Percentiles rank a stretch among this genome's conserved stretches.
These are phyloP conservation scores for Drosophila mulleri DNA, from an alignment of 2,888 invertebrate genomes.

Conservation along the genomic window DNA sequence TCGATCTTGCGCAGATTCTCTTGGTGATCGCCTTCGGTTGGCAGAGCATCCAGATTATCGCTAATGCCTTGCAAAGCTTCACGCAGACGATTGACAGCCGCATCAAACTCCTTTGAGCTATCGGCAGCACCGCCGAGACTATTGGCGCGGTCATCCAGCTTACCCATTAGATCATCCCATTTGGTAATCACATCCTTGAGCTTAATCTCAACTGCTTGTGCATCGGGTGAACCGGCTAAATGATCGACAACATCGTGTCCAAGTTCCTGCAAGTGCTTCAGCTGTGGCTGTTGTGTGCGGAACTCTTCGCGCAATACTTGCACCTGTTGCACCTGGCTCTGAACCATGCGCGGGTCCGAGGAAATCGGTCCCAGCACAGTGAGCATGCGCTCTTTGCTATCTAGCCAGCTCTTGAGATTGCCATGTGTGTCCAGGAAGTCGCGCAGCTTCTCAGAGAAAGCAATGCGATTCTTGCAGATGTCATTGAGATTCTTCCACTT, in stretches of 20 bases:
- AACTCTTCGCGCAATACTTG: slow-evolving; percentile 98
- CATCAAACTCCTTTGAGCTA: slow-evolving; percentile 96
- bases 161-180: slow-evolving; percentile 93
- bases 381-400: slow-evolving; percentile 97
- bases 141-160: slow-evolving; percentile 94
- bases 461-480: slow-evolving; percentile 89
- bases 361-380: slow-evolving; percentile 97
- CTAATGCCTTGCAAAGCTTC: slow-evolving; percentile 95
- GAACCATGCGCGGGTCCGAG: slow-evolving; percentile 97
- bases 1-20: slow-evolving; percentile 95
- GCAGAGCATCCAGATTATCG: slow-evolving; percentile 93
- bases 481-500: slow-evolving; percentile 95
- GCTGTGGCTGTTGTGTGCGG: slow-evolving; percentile 95
- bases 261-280: slow-evolving; percentile 93
- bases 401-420: slow-evolving; percentile 93
- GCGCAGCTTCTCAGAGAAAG: slow-evolving; percentile 91
- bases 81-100: slow-evolving; percentile 92
- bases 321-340: slow-evolving; percentile 97
- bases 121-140: slow-evolving; percentile 96
- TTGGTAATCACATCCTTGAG: slow-evolving; percentile 89
- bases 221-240: slow-evolving; percentile 87
- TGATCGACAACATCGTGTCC: slow-evolving; percentile 90
- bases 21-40: slow-evolving; percentile 92
- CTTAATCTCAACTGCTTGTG: slow-evolving; percentile 89
- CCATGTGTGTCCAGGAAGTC: slow-evolving; percentile 96